A percentile compares a stretch with the other conserved stretches of the same genome.
Evolutionary conservation across 2,888 invertebrate species (phyloP).

Genomic region (Dromius quadrimaculatus): DNA sequence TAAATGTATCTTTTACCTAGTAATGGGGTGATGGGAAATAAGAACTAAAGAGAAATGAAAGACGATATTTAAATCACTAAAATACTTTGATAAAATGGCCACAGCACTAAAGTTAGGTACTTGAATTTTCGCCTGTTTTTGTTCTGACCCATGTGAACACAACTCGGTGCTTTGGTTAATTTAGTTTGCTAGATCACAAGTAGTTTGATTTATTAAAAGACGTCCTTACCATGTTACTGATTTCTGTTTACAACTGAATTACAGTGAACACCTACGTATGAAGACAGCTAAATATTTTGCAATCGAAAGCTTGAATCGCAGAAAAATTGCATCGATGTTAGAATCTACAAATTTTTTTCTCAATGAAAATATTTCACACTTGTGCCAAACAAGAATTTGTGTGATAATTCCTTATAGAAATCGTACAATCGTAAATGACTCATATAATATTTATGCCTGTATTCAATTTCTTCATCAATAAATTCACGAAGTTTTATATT

Average conservation of each 20-base stretch:
- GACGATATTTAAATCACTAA: conserved; percentile 53
- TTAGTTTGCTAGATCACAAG: conserved; percentile 58
- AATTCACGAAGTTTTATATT: no score
- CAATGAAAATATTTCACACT: no score
- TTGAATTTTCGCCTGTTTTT: conserved; percentile 54
- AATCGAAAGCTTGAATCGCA: neutral
- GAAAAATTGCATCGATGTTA: no score
- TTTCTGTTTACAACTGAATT: conserved; percentile 34
- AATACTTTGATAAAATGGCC: conserved; percentile 55
- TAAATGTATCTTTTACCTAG: conserved; percentile 12
- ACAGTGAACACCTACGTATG: conserved; percentile 44
- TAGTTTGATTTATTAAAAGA: conserved; percentile 58
- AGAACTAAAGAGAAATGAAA: conserved; percentile 39
- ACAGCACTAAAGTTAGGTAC: conserved; percentile 55
- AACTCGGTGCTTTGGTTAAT: conserved; percentile 66
- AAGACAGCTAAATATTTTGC: conserved; percentile 25
- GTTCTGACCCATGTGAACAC: conserved; percentile 61
- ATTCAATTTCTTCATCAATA: no score
- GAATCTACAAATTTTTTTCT: no score
- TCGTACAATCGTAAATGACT: no score
- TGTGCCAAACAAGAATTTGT: no score
- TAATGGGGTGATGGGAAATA: conserved; percentile 16
- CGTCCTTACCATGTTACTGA: conserved; percentile 26
- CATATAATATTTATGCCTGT: no score
- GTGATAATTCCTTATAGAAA: no score